Base-by-base conservation (phyloP, 2,113 vertebrate genomes). In the Sisor rabdophorus region DNA sequence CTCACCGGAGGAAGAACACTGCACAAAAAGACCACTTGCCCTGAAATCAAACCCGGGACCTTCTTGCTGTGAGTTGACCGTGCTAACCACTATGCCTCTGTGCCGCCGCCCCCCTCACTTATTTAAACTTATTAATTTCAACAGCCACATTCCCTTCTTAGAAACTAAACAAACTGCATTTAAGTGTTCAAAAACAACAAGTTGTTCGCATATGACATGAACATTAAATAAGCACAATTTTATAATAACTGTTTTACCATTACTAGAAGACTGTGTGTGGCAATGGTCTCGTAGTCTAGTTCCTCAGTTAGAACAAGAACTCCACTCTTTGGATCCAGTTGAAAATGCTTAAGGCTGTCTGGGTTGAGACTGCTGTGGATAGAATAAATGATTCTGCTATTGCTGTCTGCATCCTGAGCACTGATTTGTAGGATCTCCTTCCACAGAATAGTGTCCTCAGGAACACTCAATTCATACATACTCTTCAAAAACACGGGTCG, bases 281-380 rank as follows among this genome's bases (percentile, higher is more conserved):
- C 84, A 56, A 94, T 89, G 3, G 79, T 83, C 85, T 94, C 91
- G 17, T 92, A 94, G 84, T 94, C 93, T 71, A 98, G 83, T 61
- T 90, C 87, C 78, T 95, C 94, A 2, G 91, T 92, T 30, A 94
- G 89, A 68, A 94, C 90, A 76, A 98, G 87, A 10, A 82, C 83
- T 0, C 95, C 97, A 0, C 84, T 95, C 86, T 91, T 94, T 1
- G 96, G 95, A 83, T 98, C 96, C 86, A 99, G 36, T 74, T 95
- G 94, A 87, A 99, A 98, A 83, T 94, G 85, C 28, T 85, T 91
- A 75, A 89, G 77, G 82, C 96, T 98, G 81, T 88, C 86, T 0
- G 91, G 92, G 52, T 96, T 92, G 20, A 93, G 59, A 24, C 95
- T 93, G 84, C 93, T 90, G 19, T 97, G 93, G 82, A 99, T 90